Evolutionary conservation across 1,140 invertebrate genomes (phyloP).

Genomic region (Penaeus japonicus): DNA sequence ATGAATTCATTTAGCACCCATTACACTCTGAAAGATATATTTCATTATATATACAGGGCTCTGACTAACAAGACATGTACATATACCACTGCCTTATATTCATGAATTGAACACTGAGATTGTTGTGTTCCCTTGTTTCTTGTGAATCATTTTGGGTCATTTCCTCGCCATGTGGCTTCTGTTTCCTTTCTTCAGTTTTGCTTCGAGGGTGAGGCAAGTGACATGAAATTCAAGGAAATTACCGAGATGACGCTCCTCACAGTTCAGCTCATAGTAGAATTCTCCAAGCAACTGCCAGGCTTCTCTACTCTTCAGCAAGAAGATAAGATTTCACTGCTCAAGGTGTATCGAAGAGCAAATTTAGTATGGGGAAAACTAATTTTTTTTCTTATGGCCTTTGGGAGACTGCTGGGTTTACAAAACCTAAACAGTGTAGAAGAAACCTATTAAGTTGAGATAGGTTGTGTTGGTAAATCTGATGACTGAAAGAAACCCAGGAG

Average conservation of each 20-base stretch:
- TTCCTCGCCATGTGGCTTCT: constrained; percentile 54
- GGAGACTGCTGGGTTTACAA: constrained; percentile 41
- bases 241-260: constrained; percentile 97
- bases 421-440: background rate
- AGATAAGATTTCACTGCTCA: constrained; percentile 95
- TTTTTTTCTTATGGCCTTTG: constrained; percentile 14
- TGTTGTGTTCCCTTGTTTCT: constrained; percentile 53
- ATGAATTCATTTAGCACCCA: too few species aligned
- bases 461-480: background rate
- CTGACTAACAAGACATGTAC: constrained; percentile 43
- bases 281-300: constrained; percentile 93
- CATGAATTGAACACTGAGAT: constrained; percentile 48
- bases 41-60: background rate
- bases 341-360: constrained; percentile 67
- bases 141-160: constrained; percentile 54
- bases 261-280: constrained; percentile 96
- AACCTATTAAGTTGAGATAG: too few species aligned
- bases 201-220: constrained; percentile 57
- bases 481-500: constrained; percentile 24
- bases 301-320: constrained; percentile 91
- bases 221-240: constrained; percentile 81
- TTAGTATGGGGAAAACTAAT: constrained; percentile 21
- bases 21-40: too few species aligned
- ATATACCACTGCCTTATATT: constrained; percentile 38
- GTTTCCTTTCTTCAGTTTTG: constrained; percentile 56